These are phyloP conservation scores for Cancer borealis DNA, from an alignment of 2,888 invertebrate genomes.

Conservation along the genomic window DNA sequence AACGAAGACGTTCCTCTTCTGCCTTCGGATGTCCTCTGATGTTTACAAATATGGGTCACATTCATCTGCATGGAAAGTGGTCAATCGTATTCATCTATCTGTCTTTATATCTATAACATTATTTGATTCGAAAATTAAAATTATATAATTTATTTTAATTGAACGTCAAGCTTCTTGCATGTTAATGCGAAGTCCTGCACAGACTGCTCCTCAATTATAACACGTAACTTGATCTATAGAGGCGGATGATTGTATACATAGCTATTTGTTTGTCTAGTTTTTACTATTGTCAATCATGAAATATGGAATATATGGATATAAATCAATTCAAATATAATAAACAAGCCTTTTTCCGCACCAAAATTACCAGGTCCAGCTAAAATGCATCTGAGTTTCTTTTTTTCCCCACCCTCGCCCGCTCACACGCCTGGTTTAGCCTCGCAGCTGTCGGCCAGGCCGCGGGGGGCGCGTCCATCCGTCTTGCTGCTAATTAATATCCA, in stretches of 20 bases:
- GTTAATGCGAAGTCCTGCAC: background rate
- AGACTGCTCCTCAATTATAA: background rate
- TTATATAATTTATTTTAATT: background rate
- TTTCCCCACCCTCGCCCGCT: background rate
- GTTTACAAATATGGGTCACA: background rate
- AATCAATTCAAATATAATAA: background rate
- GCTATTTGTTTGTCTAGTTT: background rate
- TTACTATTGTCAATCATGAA: background rate
- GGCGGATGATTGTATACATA: background rate
- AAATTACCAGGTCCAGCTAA: background rate
- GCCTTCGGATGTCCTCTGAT: background rate
- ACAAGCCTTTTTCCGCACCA: background rate
- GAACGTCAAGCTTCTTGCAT: background rate
- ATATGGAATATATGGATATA: background rate
- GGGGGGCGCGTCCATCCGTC: constrained; percentile 24
- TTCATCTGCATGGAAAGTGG: background rate
- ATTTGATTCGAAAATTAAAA: background rate
- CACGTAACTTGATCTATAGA: background rate
- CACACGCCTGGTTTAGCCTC: background rate
- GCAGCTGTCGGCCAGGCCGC: background rate
- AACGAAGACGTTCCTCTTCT: background rate
- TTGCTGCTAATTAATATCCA: constrained; percentile 33
- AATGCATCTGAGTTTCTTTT: background rate
- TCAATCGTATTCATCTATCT: background rate
- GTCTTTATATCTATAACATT: background rate